Base-by-base conservation (phyloP, 2,797 vertebrate genomes). In the Schizopygopsis malacanthus region DNA sequence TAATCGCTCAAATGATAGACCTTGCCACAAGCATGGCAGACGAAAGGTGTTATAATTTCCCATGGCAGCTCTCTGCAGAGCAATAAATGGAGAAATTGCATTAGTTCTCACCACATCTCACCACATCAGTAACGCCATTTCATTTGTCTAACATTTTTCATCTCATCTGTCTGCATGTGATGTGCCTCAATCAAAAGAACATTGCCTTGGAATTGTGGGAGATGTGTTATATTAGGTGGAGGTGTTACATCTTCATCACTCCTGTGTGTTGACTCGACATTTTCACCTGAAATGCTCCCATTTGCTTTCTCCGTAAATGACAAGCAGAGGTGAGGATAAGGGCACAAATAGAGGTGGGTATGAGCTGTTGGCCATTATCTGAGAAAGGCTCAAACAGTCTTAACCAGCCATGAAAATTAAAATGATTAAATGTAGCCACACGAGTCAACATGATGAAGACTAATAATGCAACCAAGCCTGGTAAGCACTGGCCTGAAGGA, bases 61-160 rank as follows among this genome's bases (percentile, higher is more conserved):
- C 88, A 84, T 87, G 90, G 80, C 78, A 84, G 43, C 25, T 83
- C 65, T 72, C 63, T 56, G 43, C 76, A 73, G 76, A 77, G 75
- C 84, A 88, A 88, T 87, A 84, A 86, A 85, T 85, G 50, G 45
- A 87, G 54, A 85, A 87, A 90, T 88, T 70, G 83, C 79, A 84
- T 88, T 86, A 87, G 85, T 54, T 81, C 75, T 83, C 45, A 79
- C 65, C 83, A 76, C 81, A 85, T 85, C 85, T 82, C 76, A 54
- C 81, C 81, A 67, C 43, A 75, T 87, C 73, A 67, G 71, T 82
- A 71, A 80, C 72, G 82, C 69, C 73, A 84, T 87, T 87, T 81
- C 59, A 85, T 88, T 86, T 69, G 61, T 77, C 63, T 72, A 81
- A 63, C 71, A 45, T 71, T 84, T 87, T 85, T 69, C 80, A 78